Percentiles rank a stretch among this genome's conserved stretches.
phyloP scores from a whole-genome alignment of 2,888 invertebrate genomes.

The Phalera bucephala region DNA sequence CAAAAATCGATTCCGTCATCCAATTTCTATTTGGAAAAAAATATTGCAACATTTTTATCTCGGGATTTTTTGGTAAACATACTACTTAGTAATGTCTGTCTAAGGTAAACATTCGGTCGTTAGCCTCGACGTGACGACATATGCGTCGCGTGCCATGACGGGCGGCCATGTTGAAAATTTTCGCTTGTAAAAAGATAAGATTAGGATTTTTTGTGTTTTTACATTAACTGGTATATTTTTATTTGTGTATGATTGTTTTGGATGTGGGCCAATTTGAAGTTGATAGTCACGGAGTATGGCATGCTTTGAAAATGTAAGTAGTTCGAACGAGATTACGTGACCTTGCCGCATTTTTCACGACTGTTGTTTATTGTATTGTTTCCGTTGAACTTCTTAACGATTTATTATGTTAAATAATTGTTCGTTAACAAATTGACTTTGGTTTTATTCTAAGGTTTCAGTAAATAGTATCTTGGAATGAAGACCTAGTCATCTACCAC shows the following conservation, averaged over 20 bases:
- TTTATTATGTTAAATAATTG: too few species aligned
- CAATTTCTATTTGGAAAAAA: neutral
- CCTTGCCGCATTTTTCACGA: neutral
- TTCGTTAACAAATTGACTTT: too few species aligned
- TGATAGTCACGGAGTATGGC: neutral
- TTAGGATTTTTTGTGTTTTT: constrained; percentile 1
- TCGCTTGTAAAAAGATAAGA: neutral
- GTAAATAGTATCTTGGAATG: too few species aligned
- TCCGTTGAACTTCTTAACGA: too few species aligned
- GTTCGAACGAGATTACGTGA: neutral
- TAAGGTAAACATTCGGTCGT: constrained; percentile 17
- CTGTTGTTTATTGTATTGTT: too few species aligned
- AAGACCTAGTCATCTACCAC: too few species aligned
- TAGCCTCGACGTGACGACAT: constrained; percentile 12
- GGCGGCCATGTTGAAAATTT: constrained; percentile 8
- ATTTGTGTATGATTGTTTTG: neutral
- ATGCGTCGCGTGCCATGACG: constrained; percentile 4
- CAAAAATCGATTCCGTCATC: neutral
- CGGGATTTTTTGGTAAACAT: neutral
- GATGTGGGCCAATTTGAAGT: neutral
- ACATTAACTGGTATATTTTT: neutral
- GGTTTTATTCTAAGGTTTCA: too few species aligned
- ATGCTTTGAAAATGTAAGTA: neutral
- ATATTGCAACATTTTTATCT: constrained; percentile 2
- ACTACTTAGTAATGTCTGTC: constrained; percentile 1